Conservation (phyloP, 2,888 invertebrate genomes). For the Chrysolina haemoptera region DNA sequence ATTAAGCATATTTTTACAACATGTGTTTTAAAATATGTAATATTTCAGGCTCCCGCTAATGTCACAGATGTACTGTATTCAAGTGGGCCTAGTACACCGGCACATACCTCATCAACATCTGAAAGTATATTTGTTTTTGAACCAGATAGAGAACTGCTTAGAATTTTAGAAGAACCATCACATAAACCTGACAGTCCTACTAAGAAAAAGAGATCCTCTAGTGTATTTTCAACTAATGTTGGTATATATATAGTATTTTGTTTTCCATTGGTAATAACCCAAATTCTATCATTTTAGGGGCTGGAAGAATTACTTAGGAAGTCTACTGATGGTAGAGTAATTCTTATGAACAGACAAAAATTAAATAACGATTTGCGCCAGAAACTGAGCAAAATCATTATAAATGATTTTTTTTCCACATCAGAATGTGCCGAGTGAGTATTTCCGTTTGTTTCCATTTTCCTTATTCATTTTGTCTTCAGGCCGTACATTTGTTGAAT, state of each 20-base stretch:
- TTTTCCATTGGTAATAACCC: neutral
- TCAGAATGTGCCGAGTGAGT: slow-evolving; percentile 8
- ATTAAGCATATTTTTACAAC: too few species aligned
- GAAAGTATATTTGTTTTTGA: neutral
- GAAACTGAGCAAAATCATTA: slow-evolving; percentile 17
- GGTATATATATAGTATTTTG: neutral
- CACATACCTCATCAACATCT: slow-evolving; percentile 3
- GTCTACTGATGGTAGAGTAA: slow-evolving; percentile 11
- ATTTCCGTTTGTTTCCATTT: neutral
- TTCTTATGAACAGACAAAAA: slow-evolving; percentile 8
- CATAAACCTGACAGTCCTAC: neutral
- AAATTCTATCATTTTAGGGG: slow-evolving; percentile 8
- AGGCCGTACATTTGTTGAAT: neutral
- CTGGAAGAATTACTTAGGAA: slow-evolving; percentile 21
- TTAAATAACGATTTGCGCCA: slow-evolving; percentile 21
- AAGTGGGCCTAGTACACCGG: slow-evolving; percentile 3
- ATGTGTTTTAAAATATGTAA: too few species aligned
- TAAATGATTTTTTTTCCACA: slow-evolving; percentile 15
- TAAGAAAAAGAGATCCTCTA: neutral
- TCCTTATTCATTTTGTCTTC: neutral
- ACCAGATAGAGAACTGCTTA: slow-evolving; percentile 12
- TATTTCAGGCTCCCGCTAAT: too few species aligned
- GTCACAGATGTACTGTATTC: neutral
- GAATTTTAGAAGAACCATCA: neutral
- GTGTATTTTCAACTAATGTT: slow-evolving; percentile 13